Base-by-base conservation (phyloP, 2,797 vertebrate genomes). In the Premnoplex brunnescens region DNA sequence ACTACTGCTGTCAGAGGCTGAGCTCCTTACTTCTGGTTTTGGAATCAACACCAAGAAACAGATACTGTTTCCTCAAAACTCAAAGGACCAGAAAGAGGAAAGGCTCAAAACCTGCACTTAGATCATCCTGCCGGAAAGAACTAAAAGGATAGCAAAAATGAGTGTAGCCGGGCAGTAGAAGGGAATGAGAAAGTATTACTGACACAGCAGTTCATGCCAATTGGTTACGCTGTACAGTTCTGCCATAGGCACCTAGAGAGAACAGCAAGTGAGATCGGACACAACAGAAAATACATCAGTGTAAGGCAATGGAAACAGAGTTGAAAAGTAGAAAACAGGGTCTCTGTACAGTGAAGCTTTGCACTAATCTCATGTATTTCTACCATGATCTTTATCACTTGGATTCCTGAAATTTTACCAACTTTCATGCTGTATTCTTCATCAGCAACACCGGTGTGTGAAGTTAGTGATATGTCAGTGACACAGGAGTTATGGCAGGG, bases 91-190 rank as follows among this genome's bases (percentile, higher is more conserved):
- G 12, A 58, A 75, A 43, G 34, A 80, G 21, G 18, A 59, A 48
- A n/a, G 48, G n/a, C 15, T 82, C 39, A 55, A 27, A 58, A 86
- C 0, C 0, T 2, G 18, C 9, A 24, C 10, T 64, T 4, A 27
- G 34, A 39, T 75, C 36, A 77, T 43, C 27, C 32, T 74, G 26
- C 32, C 52, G 19, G 23, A 60, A 72, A 67, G 48, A 18, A 56
- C 23, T 58, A 62, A 76, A 8, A 14, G 24, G 23, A 32, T 0
- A 14, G 27, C 19, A 62, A 58, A 69, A 60, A 85, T 22, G 27
- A 67, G 23, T 48, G 17, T 27, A 48, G 1, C 6, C 55, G 80
- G 83, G 36, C 36, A 82, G 48, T 7, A 69, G 32, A 36, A 86
- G 36, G 18, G 32, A 64, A 82, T 30, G 39, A 81, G n/a, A 92